Evolutionary conservation across 2,888 invertebrate genomes (phyloP).

Genomic region (Netelia fuscicornis): DNA sequence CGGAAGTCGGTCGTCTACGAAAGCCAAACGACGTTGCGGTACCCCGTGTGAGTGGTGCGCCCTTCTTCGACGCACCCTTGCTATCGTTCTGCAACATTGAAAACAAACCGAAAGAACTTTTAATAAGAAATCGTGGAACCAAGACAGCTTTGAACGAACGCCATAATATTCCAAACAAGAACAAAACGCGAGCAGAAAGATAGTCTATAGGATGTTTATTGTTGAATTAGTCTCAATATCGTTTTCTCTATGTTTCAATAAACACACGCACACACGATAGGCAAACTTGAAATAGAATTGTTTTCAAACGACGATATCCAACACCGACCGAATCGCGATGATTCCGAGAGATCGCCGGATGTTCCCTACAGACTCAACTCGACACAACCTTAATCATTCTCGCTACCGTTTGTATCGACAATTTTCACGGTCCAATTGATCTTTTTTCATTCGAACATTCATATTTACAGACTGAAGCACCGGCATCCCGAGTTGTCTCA

Average conservation of each 20-base stretch:
- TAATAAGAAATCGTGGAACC: background rate
- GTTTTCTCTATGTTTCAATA: no score
- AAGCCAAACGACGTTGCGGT: slow-evolving; percentile 95
- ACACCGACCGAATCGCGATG: no score
- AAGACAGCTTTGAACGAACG: no score
- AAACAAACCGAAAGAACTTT: background rate
- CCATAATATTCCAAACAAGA: no score
- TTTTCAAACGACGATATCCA: no score
- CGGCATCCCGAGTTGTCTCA: background rate
- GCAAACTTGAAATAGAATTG: no score
- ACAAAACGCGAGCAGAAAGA: no score
- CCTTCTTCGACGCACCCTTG: slow-evolving; percentile 87
- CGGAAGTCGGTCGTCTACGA: slow-evolving; percentile 88
- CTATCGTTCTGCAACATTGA: slow-evolving; percentile 87
- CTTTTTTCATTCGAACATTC: background rate
- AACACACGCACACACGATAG: no score
- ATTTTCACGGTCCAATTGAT: background rate
- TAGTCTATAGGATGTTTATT: no score
- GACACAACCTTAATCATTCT: background rate
- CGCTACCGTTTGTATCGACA: background rate
- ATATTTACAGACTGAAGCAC: background rate
- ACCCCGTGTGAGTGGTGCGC: slow-evolving; percentile 87
- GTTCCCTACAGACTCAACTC: no score
- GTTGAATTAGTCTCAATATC: no score
- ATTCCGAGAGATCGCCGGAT: no score